Evolutionary conservation across 2,888 invertebrate species (phyloP).

Genomic region (Cephus sareptanus): DNA sequence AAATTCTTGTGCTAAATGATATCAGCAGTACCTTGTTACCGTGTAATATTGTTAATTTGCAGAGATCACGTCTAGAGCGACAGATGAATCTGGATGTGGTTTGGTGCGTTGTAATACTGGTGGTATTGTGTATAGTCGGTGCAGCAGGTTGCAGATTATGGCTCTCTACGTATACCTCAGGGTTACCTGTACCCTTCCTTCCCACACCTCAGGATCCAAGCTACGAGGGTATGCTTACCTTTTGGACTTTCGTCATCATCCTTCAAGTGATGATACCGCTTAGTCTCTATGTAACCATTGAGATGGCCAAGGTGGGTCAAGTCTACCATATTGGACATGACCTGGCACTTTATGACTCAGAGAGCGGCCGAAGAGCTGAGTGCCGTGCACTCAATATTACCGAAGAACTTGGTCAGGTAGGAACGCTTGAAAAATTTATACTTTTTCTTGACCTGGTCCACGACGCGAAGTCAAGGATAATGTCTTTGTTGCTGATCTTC

Average conservation of each 20-base stretch:
- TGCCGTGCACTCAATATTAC: slow-evolving; percentile 97
- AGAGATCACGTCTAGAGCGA: slow-evolving; percentile 90
- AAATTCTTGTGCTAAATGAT: slow-evolving; percentile 9
- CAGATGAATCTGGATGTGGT: slow-evolving; percentile 96
- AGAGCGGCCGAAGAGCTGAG: slow-evolving; percentile 84
- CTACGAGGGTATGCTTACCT: slow-evolving; percentile 85
- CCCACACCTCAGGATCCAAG: slow-evolving; percentile 72
- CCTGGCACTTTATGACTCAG: slow-evolving; percentile 85
- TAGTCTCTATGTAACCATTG: slow-evolving; percentile 95
- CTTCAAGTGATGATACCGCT: slow-evolving; percentile 97
- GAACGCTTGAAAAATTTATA: slow-evolving; percentile 22
- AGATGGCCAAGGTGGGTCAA: slow-evolving; percentile 95
- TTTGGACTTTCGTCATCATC: slow-evolving; percentile 96
- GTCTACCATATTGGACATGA: slow-evolving; percentile 96
- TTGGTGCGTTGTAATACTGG: slow-evolving; percentile 93
- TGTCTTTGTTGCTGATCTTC: not conserved
- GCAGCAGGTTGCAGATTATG: slow-evolving; percentile 92
- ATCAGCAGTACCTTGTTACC: no score
- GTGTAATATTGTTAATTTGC: slow-evolving; percentile 64
- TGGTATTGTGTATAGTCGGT: slow-evolving; percentile 90
- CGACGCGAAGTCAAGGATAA: not conserved
- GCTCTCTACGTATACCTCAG: slow-evolving; percentile 72
- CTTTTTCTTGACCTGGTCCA: not conserved
- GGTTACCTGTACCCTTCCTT: slow-evolving; percentile 75
- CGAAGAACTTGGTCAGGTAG: slow-evolving; percentile 93